These are phyloP conservation scores for Halocynthia roretzi DNA, from an alignment of 23 tunicate genomes.

Conservation along the genomic window DNA sequence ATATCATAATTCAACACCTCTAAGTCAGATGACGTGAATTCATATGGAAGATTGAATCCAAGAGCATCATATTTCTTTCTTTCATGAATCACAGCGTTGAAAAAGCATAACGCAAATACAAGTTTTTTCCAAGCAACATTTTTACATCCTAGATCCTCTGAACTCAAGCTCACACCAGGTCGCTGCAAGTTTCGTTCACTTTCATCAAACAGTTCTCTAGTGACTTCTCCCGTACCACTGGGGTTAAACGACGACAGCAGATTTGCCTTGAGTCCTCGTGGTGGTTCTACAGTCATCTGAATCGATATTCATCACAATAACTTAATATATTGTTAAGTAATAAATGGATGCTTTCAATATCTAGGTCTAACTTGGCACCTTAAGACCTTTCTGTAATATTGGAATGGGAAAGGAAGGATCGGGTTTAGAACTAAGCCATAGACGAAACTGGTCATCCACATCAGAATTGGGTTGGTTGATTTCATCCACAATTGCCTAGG, in stretches of 20 bases:
- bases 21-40: constrained; percentile 87
- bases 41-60: constrained; percentile 87
- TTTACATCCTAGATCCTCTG: constrained; percentile 1
- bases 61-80: constrained; percentile 80
- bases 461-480: constrained; percentile 52
- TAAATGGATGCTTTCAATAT: neutral
- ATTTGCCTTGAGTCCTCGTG: constrained; percentile 72
- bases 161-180: constrained; percentile 9
- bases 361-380: constrained; percentile 22
- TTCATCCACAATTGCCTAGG: constrained; percentile 82
- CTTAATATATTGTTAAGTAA: neutral
- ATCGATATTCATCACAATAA: neutral
- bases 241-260: constrained; percentile 78
- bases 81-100: constrained; percentile 87
- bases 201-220: constrained; percentile 46
- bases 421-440: constrained; percentile 93
- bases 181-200: constrained; percentile 37
- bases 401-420: constrained; percentile 81
- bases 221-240: constrained; percentile 59
- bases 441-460: constrained; percentile 79
- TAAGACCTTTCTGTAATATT: constrained; percentile 80
- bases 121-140: constrained; percentile 60
- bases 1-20: constrained; percentile 32
- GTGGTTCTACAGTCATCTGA: constrained; percentile 89
- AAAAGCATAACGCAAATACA: constrained; percentile 72